Conservation (phyloP, 2,113 vertebrate genomes). For the Halcyon malimbica region DNA sequence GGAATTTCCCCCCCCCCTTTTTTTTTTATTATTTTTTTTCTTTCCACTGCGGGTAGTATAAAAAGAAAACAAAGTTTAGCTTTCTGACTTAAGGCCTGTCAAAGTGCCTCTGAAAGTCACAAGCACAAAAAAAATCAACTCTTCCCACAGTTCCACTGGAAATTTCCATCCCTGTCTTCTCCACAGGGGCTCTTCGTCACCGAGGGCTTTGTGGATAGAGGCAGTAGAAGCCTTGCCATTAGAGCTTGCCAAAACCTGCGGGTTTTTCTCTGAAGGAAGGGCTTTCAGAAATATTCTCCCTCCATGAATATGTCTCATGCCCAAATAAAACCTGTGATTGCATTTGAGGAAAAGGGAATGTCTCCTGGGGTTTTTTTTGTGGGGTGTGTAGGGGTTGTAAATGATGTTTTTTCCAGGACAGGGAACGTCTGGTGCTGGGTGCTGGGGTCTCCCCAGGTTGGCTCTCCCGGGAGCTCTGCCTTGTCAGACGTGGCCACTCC, state of each 20-base stretch:
- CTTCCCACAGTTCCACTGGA: slow-evolving; percentile 2
- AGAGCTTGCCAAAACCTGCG: not conserved
- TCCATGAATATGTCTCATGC: rapidly evolving
- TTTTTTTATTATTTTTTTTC: not conserved
- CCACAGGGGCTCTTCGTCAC: not conserved
- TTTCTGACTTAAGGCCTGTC: not conserved
- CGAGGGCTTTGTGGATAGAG: not conserved
- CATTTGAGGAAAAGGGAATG: not conserved
- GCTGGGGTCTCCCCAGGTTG: rapidly evolving
- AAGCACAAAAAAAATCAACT: not conserved
- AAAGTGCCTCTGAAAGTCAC: not conserved
- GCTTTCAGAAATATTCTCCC: not conserved
- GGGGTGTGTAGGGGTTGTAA: not conserved
- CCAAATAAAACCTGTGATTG: not conserved
- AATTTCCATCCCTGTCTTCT: slow-evolving; percentile 25
- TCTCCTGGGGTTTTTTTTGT: rapidly evolving
- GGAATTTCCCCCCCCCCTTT: not conserved
- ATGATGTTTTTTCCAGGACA: no score
- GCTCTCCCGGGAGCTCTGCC: not conserved
- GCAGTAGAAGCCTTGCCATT: not conserved
- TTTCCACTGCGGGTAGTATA: not conserved
- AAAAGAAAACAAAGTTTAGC: slow-evolving; percentile 1
- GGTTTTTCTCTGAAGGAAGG: not conserved
- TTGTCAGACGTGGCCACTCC: not conserved
- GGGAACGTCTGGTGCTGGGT: not conserved